A percentile compares a stretch with the other conserved stretches of the same genome.
These are phyloP conservation scores for Ptychadena robeensis DNA, from an alignment of 2,797 vertebrate genomes.

Conservation along the genomic window DNA sequence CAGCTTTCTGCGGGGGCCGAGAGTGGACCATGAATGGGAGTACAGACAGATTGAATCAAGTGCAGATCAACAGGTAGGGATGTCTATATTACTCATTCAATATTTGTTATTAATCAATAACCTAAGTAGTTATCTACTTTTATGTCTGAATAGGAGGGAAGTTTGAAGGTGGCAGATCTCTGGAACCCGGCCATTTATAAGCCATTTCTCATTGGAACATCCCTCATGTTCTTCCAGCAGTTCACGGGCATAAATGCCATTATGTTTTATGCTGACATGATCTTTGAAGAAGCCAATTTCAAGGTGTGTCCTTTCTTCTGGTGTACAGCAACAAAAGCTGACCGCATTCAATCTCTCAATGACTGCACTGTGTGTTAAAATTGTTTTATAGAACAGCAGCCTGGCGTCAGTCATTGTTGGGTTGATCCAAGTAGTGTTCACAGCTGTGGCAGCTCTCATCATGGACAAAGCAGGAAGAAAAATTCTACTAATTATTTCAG, in stretches of 20 bases:
- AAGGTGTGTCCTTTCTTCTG: constrained; percentile 71
- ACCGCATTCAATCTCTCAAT: neutral
- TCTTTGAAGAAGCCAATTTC: constrained; percentile 88
- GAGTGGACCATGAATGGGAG: constrained; percentile 79
- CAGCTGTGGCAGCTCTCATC: constrained; percentile 82
- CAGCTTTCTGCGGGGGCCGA: constrained; percentile 83
- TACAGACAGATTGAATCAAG: constrained; percentile 78
- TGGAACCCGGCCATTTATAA: constrained; percentile 83
- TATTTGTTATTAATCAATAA: neutral
- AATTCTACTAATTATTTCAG: constrained; percentile 86
- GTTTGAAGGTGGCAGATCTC: constrained; percentile 78
- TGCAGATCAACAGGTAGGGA: constrained; percentile 77
- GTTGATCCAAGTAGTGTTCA: constrained; percentile 86
- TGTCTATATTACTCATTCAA: neutral
- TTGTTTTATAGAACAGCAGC: constrained; percentile 79
- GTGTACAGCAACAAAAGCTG: too few relatives aligned
- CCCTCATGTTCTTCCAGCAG: constrained; percentile 92
- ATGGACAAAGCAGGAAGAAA: constrained; percentile 91
- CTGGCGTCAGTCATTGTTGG: constrained; percentile 85
- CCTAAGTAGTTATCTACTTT: neutral
- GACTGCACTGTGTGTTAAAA: neutral
- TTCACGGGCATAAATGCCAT: constrained; percentile 90
- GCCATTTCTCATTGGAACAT: constrained; percentile 82
- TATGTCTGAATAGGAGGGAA: constrained; percentile 27
- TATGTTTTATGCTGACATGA: constrained; percentile 92